Base-by-base conservation (phyloP, 2,888 invertebrate species). In the Linnaemya vulpina region DNA sequence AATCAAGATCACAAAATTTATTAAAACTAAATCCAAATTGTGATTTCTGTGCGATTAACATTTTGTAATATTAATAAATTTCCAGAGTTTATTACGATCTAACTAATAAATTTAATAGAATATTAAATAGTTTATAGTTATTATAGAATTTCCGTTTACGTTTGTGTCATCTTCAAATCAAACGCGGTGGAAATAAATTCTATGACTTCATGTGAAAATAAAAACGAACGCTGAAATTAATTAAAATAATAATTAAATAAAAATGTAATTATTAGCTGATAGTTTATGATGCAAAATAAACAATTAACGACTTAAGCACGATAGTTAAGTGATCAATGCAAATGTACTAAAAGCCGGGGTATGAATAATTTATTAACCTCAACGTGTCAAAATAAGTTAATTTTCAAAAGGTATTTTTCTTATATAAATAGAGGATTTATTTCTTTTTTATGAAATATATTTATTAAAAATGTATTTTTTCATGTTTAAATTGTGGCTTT, bases 161-260 rank as follows among this genome's bases (percentile, higher is more conserved):
- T 67, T 67, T 35, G 65, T 51, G 15, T 51, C 20, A 67, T 67
- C 49, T 51, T 13, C 17, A 17, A 51, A 60, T 73, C 22, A 58
- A 46, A 17, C 4, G 40, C n/a, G 51, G 2, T 3, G 13, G 13
- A 58, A 43, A 51, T 30, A 30, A 38, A 40, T 38, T 1, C 8
- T n/a, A 58, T 25, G 25, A 71, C 43, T 55, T 55, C 43, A 43
- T 25, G n/a, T 71, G 20, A 30, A 30, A 15, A 40, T 70, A 25
- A 53, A 67, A 67, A 25, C 30, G 1, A 17, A 30, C 17, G 25
- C 10, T 38, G 11, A 35, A 70, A 9, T 22, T 40, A 38, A 53
- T 40, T 70, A 40, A 70, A 70, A 53, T 38, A 53, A 40, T 53
- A 53, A 53, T 70, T n/a, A 22, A 70, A 53, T 67, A 51, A 49